phyloP scores from a whole-genome alignment of 2,888 invertebrate genomes.

The Acanthosepion lycidas region DNA sequence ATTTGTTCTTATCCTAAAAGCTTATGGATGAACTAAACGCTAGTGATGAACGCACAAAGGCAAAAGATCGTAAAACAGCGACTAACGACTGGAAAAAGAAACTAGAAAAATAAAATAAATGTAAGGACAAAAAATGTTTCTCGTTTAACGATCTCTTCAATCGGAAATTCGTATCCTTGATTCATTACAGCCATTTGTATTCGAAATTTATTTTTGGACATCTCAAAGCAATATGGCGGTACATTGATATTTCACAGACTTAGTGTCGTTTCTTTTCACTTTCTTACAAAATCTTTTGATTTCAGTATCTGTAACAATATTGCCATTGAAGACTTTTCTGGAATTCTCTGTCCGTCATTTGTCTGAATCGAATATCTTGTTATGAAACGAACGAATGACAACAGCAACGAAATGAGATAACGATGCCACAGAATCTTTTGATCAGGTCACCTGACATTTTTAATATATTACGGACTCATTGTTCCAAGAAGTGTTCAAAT shows the following conservation, averaged over 20 bases:
- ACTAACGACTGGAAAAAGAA: neutral
- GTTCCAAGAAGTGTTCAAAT: too few relatives aligned
- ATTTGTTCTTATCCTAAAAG: neutral
- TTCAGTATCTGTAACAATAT: neutral
- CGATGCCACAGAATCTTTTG: too few relatives aligned
- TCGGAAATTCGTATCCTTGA: neutral
- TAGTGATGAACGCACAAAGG: neutral
- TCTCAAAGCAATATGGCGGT: too few relatives aligned
- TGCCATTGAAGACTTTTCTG: neutral
- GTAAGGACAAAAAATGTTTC: neutral
- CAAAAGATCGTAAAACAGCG: neutral
- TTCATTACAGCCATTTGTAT: neutral
- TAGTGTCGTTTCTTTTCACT: neutral
- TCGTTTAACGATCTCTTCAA: neutral
- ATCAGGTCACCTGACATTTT: too few relatives aligned
- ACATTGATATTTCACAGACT: neutral
- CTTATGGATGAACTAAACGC: neutral
- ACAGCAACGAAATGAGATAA: too few relatives aligned
- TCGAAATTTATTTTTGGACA: neutral
- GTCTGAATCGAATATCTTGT: too few relatives aligned
- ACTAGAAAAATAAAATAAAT: too few relatives aligned
- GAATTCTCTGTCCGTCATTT: too few relatives aligned
- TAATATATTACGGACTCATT: too few relatives aligned
- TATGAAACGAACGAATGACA: too few relatives aligned
- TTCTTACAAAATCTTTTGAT: neutral